These are phyloP conservation scores for Drosophila bunnanda DNA, from an alignment of 2,888 invertebrate genomes.

Conservation along the genomic window DNA sequence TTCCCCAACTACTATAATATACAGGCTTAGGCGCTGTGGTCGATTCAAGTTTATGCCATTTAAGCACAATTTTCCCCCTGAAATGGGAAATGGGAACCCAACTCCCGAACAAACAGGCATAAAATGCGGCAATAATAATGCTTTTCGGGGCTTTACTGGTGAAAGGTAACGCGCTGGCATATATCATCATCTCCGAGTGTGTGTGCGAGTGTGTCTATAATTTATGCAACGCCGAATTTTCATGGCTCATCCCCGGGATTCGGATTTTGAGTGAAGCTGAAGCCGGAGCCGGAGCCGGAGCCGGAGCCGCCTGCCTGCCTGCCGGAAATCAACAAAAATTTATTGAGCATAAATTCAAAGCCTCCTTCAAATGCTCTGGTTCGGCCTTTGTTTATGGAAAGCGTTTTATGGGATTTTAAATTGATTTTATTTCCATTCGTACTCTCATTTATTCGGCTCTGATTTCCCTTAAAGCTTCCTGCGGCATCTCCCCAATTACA, in stretches of 20 bases:
- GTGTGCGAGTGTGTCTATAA: slow-evolving; percentile 48
- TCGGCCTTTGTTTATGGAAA: slow-evolving; percentile 63
- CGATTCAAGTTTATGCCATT: slow-evolving; percentile 63
- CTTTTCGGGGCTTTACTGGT: slow-evolving; percentile 36
- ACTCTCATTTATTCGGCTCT: slow-evolving; percentile 39
- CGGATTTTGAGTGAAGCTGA: slow-evolving; percentile 29
- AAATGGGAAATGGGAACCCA: slow-evolving; percentile 13
- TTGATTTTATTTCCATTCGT: slow-evolving; percentile 70
- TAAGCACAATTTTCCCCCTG: slow-evolving; percentile 68
- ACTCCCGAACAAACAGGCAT: slow-evolving; percentile 55
- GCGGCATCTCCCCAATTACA: slow-evolving; percentile 28
- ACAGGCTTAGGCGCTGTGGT: slow-evolving; percentile 34
- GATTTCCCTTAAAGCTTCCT: slow-evolving; percentile 52
- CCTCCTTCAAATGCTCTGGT: slow-evolving; percentile 64
- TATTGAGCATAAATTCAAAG: slow-evolving; percentile 81
- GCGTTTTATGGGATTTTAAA: slow-evolving; percentile 77
- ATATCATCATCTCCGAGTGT: slow-evolving; percentile 7
- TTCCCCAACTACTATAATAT: slow-evolving; percentile 8
- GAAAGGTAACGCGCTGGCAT: slow-evolving; percentile 56
- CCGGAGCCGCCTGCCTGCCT: slow-evolving; percentile 10
- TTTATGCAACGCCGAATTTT: slow-evolving; percentile 76
- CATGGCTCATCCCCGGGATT: slow-evolving; percentile 50
- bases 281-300: neutral
- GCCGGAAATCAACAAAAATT: slow-evolving; percentile 79
- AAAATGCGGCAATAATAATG: slow-evolving; percentile 68